These are phyloP conservation scores for Gymnarchus niloticus DNA, from an alignment of 2,113 vertebrate species.

Conservation along the genomic window DNA sequence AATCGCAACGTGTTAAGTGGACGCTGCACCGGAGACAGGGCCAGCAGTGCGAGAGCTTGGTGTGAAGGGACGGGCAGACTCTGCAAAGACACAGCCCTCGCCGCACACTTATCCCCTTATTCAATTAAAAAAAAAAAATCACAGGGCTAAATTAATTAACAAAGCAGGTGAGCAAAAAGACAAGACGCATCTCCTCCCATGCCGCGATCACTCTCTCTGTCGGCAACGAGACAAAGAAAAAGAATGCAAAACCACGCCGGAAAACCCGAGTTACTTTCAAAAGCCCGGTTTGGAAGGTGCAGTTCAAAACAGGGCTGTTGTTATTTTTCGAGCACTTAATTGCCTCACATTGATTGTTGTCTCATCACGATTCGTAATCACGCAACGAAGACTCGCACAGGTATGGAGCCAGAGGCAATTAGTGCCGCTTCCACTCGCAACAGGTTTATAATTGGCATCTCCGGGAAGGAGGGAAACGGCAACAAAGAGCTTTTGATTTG, in stretches of 20 bases:
- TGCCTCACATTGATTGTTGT: slow-evolving; percentile 13
- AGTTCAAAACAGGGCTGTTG: neutral
- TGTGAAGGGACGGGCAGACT: no score
- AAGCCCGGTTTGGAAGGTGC: neutral
- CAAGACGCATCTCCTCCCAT: neutral
- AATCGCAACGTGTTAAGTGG: neutral
- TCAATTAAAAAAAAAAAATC: neutral
- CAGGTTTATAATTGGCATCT: slow-evolving; percentile 6
- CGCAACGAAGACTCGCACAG: neutral
- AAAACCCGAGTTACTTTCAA: neutral
- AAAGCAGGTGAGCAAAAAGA: neutral
- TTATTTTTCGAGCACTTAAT: slow-evolving; percentile 21
- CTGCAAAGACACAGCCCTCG: neutral
- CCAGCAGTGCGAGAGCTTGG: no score
- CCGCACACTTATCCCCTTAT: neutral
- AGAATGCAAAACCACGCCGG: no score
- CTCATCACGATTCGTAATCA: slow-evolving; percentile 18
- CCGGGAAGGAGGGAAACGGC: neutral
- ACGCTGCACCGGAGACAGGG: neutral
- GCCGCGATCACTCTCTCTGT: neutral
- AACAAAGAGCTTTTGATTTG: no score
- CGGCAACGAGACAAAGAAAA: neutral
- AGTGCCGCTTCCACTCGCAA: neutral
- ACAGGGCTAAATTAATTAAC: neutral
- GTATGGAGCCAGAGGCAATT: slow-evolving; percentile 15